These are phyloP conservation scores for Corythucha ciliata DNA, from an alignment of 2,888 invertebrate species.

Conservation along the genomic window DNA sequence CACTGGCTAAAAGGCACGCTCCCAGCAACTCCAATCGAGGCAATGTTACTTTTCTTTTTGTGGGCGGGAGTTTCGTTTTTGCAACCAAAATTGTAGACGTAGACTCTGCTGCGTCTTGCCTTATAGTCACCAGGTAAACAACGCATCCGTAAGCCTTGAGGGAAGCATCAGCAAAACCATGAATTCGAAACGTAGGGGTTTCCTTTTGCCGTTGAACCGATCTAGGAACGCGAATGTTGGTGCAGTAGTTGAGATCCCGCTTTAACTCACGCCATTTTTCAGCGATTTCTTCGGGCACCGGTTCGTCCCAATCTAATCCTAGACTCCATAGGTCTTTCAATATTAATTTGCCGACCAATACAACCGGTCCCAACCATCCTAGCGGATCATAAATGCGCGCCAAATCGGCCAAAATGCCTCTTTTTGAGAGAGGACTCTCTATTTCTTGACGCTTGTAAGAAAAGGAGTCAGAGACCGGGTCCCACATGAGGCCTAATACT, in stretches of 20 bases:
- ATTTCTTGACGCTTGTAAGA: slow-evolving; percentile 11
- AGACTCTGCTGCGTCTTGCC: no score
- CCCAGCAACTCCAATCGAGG: no score
- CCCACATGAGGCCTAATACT: slow-evolving; percentile 30
- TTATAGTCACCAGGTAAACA: no score
- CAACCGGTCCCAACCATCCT: no score
- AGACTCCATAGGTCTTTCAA: slow-evolving; percentile 31
- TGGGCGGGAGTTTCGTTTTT: no score
- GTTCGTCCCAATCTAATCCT: slow-evolving; percentile 32
- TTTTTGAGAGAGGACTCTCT: slow-evolving; percentile 10
- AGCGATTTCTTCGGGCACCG: slow-evolving; percentile 14
- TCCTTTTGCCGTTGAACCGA: no score
- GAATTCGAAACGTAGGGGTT: neutral
- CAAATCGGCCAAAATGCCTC: slow-evolving; percentile 17
- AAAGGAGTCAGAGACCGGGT: slow-evolving; percentile 24
- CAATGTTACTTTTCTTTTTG: no score
- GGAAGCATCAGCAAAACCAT: slow-evolving; percentile 26
- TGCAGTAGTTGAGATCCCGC: no score
- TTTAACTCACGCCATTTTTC: slow-evolving; percentile 8
- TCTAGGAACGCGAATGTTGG: no score
- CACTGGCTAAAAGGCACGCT: no score
- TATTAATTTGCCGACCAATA: slow-evolving; percentile 28
- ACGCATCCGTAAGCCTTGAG: slow-evolving; percentile 22
- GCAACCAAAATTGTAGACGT: no score
- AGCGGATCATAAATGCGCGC: slow-evolving; percentile 29